Evolutionary conservation across 2,113 vertebrate species (phyloP).

Genomic region (Scortum barcoo): DNA sequence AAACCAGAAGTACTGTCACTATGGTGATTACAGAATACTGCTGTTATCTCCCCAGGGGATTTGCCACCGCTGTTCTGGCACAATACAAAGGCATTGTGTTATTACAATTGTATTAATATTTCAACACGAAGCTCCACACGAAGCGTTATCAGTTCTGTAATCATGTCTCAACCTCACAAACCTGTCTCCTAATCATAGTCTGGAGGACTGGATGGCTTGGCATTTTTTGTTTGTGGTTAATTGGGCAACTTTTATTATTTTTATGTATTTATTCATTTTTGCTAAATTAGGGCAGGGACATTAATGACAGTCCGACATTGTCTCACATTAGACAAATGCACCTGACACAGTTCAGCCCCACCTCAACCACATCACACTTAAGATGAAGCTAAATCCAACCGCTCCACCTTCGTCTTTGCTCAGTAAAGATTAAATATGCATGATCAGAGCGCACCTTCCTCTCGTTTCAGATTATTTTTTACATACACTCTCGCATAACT

Average conservation of each 20-base stretch:
- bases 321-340: not conserved
- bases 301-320: not conserved
- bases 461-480: not conserved
- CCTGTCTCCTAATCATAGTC: slow-evolving; percentile 12
- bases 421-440: not conserved
- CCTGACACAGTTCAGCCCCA: not conserved
- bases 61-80: slow-evolving; percentile 26
- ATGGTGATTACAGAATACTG: slow-evolving; percentile 37
- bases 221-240: slow-evolving; percentile 20
- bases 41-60: slow-evolving; percentile 35
- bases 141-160: not conserved
- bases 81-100: slow-evolving; percentile 37
- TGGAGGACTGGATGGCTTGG: not conserved
- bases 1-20: slow-evolving; percentile 38
- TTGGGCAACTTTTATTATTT: not conserved
- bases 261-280: not conserved
- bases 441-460: not conserved
- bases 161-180: slow-evolving; percentile 13
- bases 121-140: slow-evolving; percentile 21
- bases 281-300: not conserved
- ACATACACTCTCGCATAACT: not conserved
- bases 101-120: slow-evolving; percentile 45
- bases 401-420: not conserved
- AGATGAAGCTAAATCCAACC: not conserved
- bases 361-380: not conserved